Evolutionary conservation across 2,888 invertebrate species (phyloP), one percentile per base, ranked within the genome.

Genomic region (Helicoverpa assulta): DNA sequence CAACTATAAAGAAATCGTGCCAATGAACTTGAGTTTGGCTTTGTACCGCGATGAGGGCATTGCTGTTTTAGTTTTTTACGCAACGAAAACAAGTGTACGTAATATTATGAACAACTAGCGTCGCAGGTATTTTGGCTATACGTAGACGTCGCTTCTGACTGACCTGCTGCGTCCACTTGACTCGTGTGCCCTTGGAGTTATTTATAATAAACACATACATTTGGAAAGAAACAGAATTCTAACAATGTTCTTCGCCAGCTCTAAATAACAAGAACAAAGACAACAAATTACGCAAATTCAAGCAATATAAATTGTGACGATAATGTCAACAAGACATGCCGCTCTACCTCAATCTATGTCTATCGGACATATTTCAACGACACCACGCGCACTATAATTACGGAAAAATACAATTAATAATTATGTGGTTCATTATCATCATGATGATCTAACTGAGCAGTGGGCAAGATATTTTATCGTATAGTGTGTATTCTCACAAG

Each of bases 11-110:
- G 83, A 89, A 90, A 88, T 85, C 88, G 92, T 92, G 94, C 94
- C 93, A 94, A 93, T 94, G 94, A 94, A 94, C 94, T 93, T 91
- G 85, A 82, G 85, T 86, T 90, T 90, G 89, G 88, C 88, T 91
- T 86, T 86, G 86, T 87, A 85, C 73, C 77, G 76, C 82, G 87
- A 84, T 85, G 89, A 89, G 86, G 88, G 86, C 87, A 86, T 86
- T 86, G 83, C 84, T 84, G 85, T 84, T 88, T 88, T 85, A 86
- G 83, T 86, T 85, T 90, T 75, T 85, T 87, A 89, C 89, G 88
- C 87, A 89, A 88, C 85, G 83, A 87, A 87, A 87, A 76, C 73
- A 74, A 75, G 43, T 60, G 63, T 78, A 70, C 75, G 67, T 68
- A 69, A 84, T 70, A 78, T 67, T 76, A 71, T 70, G 70, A 64